Conservation (phyloP, 2,888 invertebrate species). For the Agrotis segetum region DNA sequence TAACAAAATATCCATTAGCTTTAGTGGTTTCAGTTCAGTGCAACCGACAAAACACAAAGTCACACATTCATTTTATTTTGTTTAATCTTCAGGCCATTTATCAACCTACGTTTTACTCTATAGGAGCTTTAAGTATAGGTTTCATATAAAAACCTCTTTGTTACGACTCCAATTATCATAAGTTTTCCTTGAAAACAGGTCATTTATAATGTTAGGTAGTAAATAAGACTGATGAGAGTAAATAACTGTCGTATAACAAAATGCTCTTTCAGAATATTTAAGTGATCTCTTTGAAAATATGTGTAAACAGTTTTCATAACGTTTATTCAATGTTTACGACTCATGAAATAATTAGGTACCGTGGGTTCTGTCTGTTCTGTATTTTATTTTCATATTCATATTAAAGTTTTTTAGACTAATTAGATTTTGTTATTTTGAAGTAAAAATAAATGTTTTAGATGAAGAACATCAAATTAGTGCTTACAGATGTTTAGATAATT, state of each 20-base stretch:
- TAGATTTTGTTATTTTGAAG: too few relatives aligned
- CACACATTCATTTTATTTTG: conserved; percentile 60
- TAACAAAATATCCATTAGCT: conserved; percentile 91
- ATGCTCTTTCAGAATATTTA: conserved; percentile 73
- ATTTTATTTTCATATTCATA: too few relatives aligned
- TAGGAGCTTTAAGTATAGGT: conserved; percentile 27
- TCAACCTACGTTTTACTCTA: conserved; percentile 33
- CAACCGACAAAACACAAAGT: conserved; percentile 64
- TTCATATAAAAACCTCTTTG: conserved; percentile 52
- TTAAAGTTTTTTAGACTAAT: too few relatives aligned
- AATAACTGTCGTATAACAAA: conserved; percentile 72
- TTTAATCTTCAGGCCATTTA: conserved; percentile 52
- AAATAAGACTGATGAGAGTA: conserved; percentile 63
- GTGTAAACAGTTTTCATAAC: conserved; percentile 12
- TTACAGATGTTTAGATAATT: too few relatives aligned
- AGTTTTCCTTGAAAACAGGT: conserved; percentile 74
- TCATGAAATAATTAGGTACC: background rate
- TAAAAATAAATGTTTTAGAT: too few relatives aligned
- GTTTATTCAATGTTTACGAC: conserved; percentile 18
- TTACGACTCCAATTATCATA: conserved; percentile 67
- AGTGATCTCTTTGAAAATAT: conserved; percentile 29
- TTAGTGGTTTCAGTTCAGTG: conserved; percentile 81
- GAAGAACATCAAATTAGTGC: too few relatives aligned
- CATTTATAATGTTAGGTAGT: conserved; percentile 63
- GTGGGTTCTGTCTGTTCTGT: conserved; percentile 38